phyloP scores from a whole-genome alignment of 2,113 vertebrate genomes.

The Pangasianodon gigas region DNA sequence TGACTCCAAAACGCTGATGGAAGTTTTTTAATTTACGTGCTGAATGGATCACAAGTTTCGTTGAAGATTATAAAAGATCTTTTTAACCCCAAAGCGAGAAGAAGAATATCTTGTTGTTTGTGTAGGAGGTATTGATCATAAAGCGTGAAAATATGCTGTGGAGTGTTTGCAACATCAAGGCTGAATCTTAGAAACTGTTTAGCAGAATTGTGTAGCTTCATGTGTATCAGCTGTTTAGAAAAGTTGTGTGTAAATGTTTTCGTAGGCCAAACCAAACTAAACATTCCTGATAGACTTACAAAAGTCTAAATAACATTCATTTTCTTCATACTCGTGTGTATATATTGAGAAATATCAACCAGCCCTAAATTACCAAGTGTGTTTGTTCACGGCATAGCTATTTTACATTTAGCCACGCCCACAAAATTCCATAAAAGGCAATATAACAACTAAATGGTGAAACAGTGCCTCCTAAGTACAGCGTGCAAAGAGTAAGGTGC shows the following conservation, averaged over 20 bases:
- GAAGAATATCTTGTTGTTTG: not conserved
- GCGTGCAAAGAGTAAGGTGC: too few species aligned
- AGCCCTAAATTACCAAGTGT: not conserved
- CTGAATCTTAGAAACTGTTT: not conserved
- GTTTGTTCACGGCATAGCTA: not conserved
- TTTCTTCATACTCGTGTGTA: not conserved
- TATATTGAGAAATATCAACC: not conserved
- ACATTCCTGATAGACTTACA: not conserved
- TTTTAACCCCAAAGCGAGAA: not conserved
- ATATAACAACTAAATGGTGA: not conserved
- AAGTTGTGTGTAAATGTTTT: too few species aligned
- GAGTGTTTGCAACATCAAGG: not conserved
- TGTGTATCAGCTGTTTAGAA: not conserved
- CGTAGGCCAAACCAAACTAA: too few species aligned
- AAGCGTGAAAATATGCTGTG: not conserved
- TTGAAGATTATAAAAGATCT: not conserved
- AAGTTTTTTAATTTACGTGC: conserved; percentile 17
- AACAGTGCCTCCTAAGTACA: not conserved
- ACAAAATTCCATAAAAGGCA: not conserved
- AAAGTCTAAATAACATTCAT: too few species aligned
- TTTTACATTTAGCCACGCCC: not conserved
- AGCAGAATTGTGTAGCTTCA: not conserved
- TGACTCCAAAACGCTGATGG: not conserved
- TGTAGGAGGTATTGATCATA: not conserved
- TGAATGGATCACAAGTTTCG: not conserved